Evolutionary conservation across 2,113 vertebrate species (phyloP).

Genomic region (Machaerirhynchus nigripectus): DNA sequence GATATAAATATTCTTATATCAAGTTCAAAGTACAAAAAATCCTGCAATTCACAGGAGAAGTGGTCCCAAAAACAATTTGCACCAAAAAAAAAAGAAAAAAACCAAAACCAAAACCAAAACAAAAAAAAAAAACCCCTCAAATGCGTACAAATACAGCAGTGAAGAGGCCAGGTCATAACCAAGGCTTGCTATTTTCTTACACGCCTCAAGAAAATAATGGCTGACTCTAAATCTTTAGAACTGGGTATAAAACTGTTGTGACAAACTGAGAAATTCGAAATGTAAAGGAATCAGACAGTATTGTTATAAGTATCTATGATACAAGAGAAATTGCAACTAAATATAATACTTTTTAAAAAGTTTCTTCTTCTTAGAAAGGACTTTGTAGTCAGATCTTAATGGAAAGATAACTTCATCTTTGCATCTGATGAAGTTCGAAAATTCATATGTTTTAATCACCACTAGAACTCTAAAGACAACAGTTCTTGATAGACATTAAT

Average conservation of each 20-base stretch:
- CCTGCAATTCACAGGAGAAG: neutral
- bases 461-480: neutral
- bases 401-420: neutral
- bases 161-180: neutral
- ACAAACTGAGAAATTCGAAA: neutral
- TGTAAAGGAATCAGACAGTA: neutral
- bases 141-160: neutral
- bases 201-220: neutral
- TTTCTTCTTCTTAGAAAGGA: neutral
- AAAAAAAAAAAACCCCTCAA: no score
- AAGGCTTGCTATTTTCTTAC: neutral
- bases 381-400: neutral
- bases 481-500: neutral
- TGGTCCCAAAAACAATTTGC: neutral
- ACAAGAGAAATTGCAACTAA: neutral
- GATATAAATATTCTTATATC: neutral
- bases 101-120: no score
- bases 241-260: neutral
- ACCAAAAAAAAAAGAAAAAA: neutral
- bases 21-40: neutral
- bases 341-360: neutral
- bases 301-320: neutral
- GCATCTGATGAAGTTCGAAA: neutral
- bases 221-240: neutral
- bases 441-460: neutral